Conservation (phyloP, 2,113 vertebrate species). For the Eclectus roratus region DNA sequence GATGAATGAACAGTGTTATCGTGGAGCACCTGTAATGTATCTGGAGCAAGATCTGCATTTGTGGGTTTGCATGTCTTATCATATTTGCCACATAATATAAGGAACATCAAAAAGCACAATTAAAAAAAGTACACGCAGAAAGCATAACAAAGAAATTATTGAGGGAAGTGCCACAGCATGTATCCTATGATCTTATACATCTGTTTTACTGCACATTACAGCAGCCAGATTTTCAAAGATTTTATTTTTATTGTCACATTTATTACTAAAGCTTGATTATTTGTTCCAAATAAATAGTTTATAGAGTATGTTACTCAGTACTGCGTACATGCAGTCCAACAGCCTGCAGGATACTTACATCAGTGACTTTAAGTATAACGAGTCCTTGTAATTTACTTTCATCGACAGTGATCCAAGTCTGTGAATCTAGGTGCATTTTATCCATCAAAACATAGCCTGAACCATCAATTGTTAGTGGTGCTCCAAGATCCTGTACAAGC, state of each 20-base stretch:
- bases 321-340: not conserved
- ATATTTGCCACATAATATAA: not conserved
- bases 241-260: not conserved
- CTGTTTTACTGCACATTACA: not conserved
- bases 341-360: constrained; percentile 50
- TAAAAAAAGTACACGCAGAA: not conserved
- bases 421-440: constrained; percentile 61
- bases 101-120: not conserved
- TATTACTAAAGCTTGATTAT: not conserved
- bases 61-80: not conserved
- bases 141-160: not conserved
- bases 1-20: not conserved
- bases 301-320: not conserved
- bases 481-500: constrained; percentile 71
- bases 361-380: constrained; percentile 62
- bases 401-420: constrained; percentile 63
- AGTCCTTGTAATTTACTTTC: constrained; percentile 63
- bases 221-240: not conserved
- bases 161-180: not conserved
- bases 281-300: not conserved
- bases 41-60: not conserved
- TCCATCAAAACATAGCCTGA: constrained; percentile 67
- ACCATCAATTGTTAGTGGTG: constrained; percentile 68
- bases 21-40: not conserved
- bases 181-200: not conserved